Evolutionary conservation across 2,888 invertebrate species (phyloP), one percentile per base, ranked within the genome.

Genomic region (Fragum whitleyi): DNA sequence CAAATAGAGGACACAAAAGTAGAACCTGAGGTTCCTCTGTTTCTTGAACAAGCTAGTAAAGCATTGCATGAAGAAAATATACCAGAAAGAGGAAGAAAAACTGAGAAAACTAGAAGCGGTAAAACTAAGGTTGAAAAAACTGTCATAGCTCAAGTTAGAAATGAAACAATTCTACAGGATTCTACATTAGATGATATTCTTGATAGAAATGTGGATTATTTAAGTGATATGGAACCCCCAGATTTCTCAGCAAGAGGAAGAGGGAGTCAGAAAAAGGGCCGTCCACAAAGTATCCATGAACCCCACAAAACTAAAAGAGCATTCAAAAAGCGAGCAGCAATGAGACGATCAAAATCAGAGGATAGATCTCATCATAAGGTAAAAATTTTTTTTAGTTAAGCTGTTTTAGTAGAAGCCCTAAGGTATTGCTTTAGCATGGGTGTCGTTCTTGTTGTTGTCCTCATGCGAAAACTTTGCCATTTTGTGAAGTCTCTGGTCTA

Each of bases 151-250:
- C 73, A 79, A 61, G 65, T 69, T 21, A 72, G 51, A 76, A 67
- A 73, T 26, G 83, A 80, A 23, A 84, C 55, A 51, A 39, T 70
- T 14, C 39, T 85, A 7, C 71, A 80, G 67, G 85, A 85, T 36
- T 74, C 85, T 47, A 85, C 76, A 72, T 55, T 85, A 6, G 85
- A 85, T 76, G 85, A 85, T 72, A 85, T 85, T 51, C 69, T 85
- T 28, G 70, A 80, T 55, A 76, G 77, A 51, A 85, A 85, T 79
- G 77, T 81, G 42, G 85, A 85, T 36, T 85, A 83, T 69, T 57
- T 85, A 42, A 81, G 81, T 74, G 85, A 85, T 32, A 16, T 80
- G 28, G 83, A 83, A 26, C 57, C 79, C 14, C 68, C 72, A n/a
- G 74, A 83, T 7, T 73, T 75, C 29, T 39, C 61, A 5, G 65